phyloP scores from a whole-genome alignment of 1,140 invertebrate species.

The Protaetia brevitarsis region DNA sequence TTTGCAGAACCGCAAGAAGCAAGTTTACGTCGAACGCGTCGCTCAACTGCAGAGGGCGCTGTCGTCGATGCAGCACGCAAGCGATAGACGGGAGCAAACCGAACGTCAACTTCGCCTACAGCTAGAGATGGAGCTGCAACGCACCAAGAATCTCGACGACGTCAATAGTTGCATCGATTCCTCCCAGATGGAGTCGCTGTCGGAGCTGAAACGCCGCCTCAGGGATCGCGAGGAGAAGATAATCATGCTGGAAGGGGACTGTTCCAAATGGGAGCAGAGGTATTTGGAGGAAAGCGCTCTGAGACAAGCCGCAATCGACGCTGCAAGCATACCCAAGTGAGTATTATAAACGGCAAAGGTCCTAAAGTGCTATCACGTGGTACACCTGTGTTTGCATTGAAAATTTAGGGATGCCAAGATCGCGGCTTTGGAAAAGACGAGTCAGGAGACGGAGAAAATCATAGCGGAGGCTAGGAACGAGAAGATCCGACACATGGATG shows the following conservation, averaged over 20 bases:
- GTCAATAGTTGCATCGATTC: slow-evolving; percentile 42
- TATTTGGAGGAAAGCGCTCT: slow-evolving; percentile 83
- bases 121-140: slow-evolving; percentile 75
- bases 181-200: slow-evolving; percentile 57
- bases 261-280: slow-evolving; percentile 83
- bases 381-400: not conserved
- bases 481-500: slow-evolving; percentile 83
- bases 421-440: slow-evolving; percentile 79
- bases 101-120: slow-evolving; percentile 76
- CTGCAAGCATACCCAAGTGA: slow-evolving; percentile 80
- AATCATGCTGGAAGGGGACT: slow-evolving; percentile 77
- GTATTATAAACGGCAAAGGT: slow-evolving; percentile 32
- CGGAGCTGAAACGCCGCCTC: slow-evolving; percentile 64
- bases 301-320: slow-evolving; percentile 79
- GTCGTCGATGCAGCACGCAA: slow-evolving; percentile 76
- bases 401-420: slow-evolving; percentile 75
- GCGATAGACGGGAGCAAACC: slow-evolving; percentile 80
- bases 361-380: not conserved
- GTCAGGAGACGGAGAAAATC: slow-evolving; percentile 80
- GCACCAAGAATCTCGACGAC: slow-evolving; percentile 47
- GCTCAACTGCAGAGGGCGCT: slow-evolving; percentile 79
- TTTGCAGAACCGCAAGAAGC: slow-evolving; percentile 73
- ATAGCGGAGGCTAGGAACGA: slow-evolving; percentile 83
- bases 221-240: slow-evolving; percentile 78
- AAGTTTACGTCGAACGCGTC: slow-evolving; percentile 81